These are phyloP conservation scores for Aegotheles bennettii DNA, from an alignment of 2,113 vertebrate genomes.

Conservation along the genomic window DNA sequence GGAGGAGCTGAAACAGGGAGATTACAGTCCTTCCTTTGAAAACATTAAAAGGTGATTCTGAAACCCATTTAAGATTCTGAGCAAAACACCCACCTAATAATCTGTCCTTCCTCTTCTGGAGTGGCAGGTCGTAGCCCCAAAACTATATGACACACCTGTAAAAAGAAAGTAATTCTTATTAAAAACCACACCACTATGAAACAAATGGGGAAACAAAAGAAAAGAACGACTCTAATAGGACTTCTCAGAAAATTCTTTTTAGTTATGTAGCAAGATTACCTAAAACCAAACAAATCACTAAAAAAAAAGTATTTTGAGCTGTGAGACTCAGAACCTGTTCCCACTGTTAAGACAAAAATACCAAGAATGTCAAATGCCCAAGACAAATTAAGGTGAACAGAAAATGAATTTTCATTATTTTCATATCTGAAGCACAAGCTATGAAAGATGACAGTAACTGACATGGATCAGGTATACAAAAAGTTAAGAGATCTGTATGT, in stretches of 20 bases:
- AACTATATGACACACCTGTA: conserved; percentile 96
- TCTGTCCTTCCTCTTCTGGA: conserved; percentile 95
- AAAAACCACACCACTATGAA: not conserved
- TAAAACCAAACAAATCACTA: not conserved
- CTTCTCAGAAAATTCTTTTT: not conserved
- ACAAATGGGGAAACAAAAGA: not conserved
- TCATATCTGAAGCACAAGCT: not conserved
- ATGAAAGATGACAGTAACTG: not conserved
- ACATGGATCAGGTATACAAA: not conserved
- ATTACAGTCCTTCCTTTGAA: not conserved
- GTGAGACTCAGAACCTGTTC: not conserved
- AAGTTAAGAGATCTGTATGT: not conserved
- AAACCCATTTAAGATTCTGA: not conserved
- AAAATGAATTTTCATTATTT: not conserved
- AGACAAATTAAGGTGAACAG: not conserved
- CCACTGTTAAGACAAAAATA: not conserved
- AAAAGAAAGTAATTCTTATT: not conserved
- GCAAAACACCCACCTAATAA: conserved; percentile 83
- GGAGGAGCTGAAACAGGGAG: not conserved
- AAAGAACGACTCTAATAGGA: not conserved
- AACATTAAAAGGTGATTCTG: not conserved
- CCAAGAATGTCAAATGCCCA: not conserved
- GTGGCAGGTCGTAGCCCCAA: conserved; percentile 91
- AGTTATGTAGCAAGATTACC: not conserved
- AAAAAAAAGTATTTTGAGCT: not conserved